Evolutionary conservation across 2,888 invertebrate genomes (phyloP).

Genomic region (Cataglyphis livida): DNA sequence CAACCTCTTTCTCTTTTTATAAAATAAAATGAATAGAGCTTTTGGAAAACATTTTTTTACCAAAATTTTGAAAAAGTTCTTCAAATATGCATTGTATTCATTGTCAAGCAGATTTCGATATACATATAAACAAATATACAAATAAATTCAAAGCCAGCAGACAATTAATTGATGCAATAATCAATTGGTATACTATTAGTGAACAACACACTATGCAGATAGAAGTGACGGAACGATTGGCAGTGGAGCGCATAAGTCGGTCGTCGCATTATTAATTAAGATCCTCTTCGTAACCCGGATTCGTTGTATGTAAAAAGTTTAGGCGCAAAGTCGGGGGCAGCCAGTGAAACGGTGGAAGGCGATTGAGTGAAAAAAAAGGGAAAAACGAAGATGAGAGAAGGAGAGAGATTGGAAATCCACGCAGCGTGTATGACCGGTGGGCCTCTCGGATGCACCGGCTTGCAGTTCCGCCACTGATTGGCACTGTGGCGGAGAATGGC

Average conservation of each 20-base stretch:
- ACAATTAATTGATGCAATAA: constrained; percentile 22
- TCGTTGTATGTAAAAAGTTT: constrained; percentile 61
- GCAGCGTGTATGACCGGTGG: constrained; percentile 46
- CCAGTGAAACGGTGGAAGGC: constrained; percentile 63
- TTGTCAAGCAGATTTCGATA: not conserved
- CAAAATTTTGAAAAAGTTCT: not conserved
- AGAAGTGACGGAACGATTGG: constrained; percentile 32
- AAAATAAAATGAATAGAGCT: not conserved
- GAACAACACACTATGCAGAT: not conserved
- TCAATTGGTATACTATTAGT: constrained; percentile 10
- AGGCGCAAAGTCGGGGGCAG: constrained; percentile 62
- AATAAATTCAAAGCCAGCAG: not conserved
- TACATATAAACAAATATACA: not conserved
- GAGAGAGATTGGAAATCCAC: constrained; percentile 46
- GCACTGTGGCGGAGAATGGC: constrained; percentile 69
- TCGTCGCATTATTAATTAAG: constrained; percentile 40
- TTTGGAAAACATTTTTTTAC: not conserved
- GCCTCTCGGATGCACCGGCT: constrained; percentile 71
- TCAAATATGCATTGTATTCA: not conserved
- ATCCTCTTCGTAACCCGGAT: constrained; percentile 66
- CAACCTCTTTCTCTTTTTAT: not conserved
- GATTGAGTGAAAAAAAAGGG: constrained; percentile 58
- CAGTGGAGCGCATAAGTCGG: constrained; percentile 44
- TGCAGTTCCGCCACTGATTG: constrained; percentile 73
- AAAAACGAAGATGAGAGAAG: constrained; percentile 33